Base-by-base conservation (phyloP, 2,888 invertebrate genomes). In the Gymnosoma rotundatum region DNA sequence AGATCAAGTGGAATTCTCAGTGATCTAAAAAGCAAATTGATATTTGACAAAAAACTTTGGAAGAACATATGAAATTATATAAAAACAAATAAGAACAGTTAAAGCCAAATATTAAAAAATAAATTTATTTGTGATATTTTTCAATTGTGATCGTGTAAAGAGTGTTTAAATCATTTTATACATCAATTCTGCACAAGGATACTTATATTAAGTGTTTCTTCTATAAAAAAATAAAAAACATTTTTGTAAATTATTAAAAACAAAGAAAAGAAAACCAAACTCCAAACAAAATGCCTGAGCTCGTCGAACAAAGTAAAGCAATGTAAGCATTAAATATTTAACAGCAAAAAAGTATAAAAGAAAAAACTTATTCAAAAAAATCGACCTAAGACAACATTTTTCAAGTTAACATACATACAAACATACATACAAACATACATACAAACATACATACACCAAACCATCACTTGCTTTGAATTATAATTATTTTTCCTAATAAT, bases 1-100 rank as follows among this genome's bases (percentile, higher is more conserved):
- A 91, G 91, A 91, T 91, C 91, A 91, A 91, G 91, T 91, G 91
- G 89, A 88, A 87, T 85, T 88, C 87, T 89, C 79, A 91, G 91
- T 91, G 91, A 89, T 91, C 91, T 89, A 87, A 89, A 88, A 88
- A 88, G 87, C 87, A 90, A 90, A 88, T 88, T 90, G 73, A 89
- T 86, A 83, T 91, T 91, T 88, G 91, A 91, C 88, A 91, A 91
- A 87, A 91, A 91, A 88, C 89, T 91, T 86, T 91, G 91, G 91
- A 90, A 87, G 70, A 91, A 91, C 91, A 91, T 91, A 91, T 87
- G 89, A 90, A 89, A 69, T 4, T 73, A 25, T 6, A 48, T 50
- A 69, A 76, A 58, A 56, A 73, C 6, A 83, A 69, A 20, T 3
- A 61, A 74, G 60, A 86, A 70, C 72, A 69, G 81, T 79, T 25